Evolutionary conservation across 2,888 invertebrate genomes (phyloP), one percentile per base, ranked within the genome.

Genomic region (Brachyptera risi): DNA sequence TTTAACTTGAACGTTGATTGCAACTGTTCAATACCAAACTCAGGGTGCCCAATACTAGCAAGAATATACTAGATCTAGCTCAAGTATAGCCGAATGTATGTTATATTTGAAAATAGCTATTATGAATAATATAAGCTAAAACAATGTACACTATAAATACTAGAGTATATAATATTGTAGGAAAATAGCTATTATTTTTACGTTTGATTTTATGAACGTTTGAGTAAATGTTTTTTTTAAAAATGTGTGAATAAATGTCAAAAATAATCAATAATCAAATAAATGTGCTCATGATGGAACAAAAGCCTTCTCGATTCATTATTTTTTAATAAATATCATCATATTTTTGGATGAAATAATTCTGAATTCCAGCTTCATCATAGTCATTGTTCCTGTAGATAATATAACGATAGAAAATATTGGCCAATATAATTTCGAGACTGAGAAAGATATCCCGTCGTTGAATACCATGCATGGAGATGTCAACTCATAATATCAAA

Each of bases 11-110:
- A 19, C 44, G 21, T 58, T 31, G 26, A 51, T 59, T 51, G 24
- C 51, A 37, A 26, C 56, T 57, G 61, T 61, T 61, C 56, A 61
- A 60, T 56, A 56, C 35, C 47, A 57, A 61, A 61, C 61, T 61
- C 61, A 61, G 61, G 61, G 61, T 61, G 60, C 54, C 54, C 47
- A 56, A 56, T 60, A 56, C 15, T 58, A 31, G 5, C 11, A 24
- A 47, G 47, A 47, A 24, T 23, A 47, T 24, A 23, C 21, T 24
- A 9, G 24, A 7, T 19, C 47, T 47, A 47, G 47, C 47, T 24
- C n/a, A 24, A 47, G 19, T 11, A 17, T 47, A 47, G 11, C n/a
- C n/a, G n/a, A 31, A 11, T 31, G 31, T 31, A 31, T 7, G 47
- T 47, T 47, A 21, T 47, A 23, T 21, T 47, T 47, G 24, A 24